phyloP scores from a whole-genome alignment of 2,113 vertebrate species.

The Mesembrinibis cayennensis region DNA sequence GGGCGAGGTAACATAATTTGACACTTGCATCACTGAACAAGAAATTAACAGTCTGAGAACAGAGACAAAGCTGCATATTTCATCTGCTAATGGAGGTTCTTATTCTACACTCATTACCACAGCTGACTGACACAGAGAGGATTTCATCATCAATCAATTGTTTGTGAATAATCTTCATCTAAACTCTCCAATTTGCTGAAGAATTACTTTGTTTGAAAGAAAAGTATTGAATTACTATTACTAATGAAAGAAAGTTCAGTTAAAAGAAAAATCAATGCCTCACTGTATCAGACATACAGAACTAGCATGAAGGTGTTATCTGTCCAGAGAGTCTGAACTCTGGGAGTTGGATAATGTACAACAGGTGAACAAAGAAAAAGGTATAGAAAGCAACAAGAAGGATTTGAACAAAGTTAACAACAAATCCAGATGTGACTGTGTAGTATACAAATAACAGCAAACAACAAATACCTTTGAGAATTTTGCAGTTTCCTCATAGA shows the following conservation, averaged over 20 bases:
- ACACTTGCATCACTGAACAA: not conserved
- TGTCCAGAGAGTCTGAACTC: not conserved
- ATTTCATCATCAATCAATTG: slow-evolving; percentile 50
- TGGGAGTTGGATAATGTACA: not conserved
- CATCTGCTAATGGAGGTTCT: slow-evolving; percentile 31
- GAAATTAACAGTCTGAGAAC: slow-evolving; percentile 41
- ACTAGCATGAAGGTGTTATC: not conserved
- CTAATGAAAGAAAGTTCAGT: slow-evolving; percentile 40
- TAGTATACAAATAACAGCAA: not conserved
- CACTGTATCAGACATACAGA: not conserved
- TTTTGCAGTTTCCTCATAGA: not conserved
- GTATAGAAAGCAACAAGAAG: not conserved
- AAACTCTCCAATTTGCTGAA: slow-evolving; percentile 41
- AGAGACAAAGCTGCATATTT: slow-evolving; percentile 40
- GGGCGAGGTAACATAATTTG: not conserved
- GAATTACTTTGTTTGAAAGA: slow-evolving; percentile 51
- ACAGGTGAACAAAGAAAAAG: slow-evolving; percentile 14
- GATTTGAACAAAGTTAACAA: not conserved
- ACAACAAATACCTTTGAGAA: not conserved
- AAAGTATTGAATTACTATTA: slow-evolving; percentile 45
- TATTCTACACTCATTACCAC: slow-evolving; percentile 39
- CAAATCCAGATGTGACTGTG: not conserved
- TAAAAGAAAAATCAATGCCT: not conserved
- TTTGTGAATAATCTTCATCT: slow-evolving; percentile 52
- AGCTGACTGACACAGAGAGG: slow-evolving; percentile 35